A percentile compares a stretch with the other conserved stretches of the same genome.
phyloP scores from a whole-genome alignment of 2,113 vertebrate genomes.

The Leptosomus discolor region DNA sequence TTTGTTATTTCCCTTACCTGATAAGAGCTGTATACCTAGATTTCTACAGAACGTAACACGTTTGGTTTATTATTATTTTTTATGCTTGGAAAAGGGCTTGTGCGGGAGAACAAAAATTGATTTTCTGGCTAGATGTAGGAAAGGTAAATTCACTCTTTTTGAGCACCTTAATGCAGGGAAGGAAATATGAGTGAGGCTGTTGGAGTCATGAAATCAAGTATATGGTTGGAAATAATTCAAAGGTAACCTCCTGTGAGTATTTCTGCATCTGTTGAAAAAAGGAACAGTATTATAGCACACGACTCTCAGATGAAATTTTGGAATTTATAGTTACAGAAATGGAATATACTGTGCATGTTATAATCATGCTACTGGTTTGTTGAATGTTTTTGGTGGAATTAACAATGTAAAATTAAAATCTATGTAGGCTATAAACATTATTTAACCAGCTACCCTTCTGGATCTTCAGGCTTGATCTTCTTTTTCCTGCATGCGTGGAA shows the following conservation, averaged over 20 bases:
- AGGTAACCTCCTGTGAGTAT: not conserved
- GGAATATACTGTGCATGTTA: not conserved
- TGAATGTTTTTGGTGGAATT: not conserved
- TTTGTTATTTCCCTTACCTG: conserved; percentile 20
- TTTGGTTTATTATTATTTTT: not conserved
- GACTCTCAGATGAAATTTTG: not conserved
- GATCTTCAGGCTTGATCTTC: not conserved
- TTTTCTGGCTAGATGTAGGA: not conserved
- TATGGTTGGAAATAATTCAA: not conserved
- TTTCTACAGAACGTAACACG: not conserved
- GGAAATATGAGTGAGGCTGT: not conserved
- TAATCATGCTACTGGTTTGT: not conserved
- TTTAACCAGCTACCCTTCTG: not conserved
- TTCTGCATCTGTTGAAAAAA: not conserved
- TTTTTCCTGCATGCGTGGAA: not conserved
- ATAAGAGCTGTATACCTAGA: conserved; percentile 15
- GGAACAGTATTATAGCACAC: not conserved
- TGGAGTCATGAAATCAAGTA: not conserved
- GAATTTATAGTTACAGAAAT: not conserved
- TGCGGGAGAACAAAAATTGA: not conserved
- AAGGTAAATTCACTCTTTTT: not conserved
- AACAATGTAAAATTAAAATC: not conserved
- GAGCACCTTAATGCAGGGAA: not conserved
- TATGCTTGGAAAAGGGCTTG: not conserved
- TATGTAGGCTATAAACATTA: not conserved